phyloP scores from a whole-genome alignment of 2,113 vertebrate genomes.

The Proterorhinus semilunaris region DNA sequence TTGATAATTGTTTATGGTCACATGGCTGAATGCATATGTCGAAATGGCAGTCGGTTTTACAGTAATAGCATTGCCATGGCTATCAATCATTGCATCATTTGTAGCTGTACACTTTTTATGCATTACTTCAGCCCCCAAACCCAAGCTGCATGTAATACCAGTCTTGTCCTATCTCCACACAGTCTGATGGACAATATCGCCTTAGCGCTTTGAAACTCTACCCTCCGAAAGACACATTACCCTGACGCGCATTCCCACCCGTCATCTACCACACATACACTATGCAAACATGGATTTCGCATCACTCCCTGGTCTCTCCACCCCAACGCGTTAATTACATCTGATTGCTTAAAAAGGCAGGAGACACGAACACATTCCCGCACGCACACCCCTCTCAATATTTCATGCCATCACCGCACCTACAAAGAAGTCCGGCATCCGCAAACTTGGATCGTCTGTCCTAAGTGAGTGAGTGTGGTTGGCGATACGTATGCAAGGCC shows the following conservation, averaged over 20 bases:
- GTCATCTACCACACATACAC: neutral
- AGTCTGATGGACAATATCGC: neutral
- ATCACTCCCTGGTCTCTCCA: conserved; percentile 10
- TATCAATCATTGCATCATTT: too few species aligned
- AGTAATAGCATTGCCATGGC: too few species aligned
- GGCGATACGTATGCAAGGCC: conserved; percentile 59
- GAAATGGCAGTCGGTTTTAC: too few species aligned
- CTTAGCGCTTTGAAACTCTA: neutral
- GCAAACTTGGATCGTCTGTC: conserved; percentile 72
- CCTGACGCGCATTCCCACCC: conserved; percentile 11
- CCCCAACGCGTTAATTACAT: conserved; percentile 77
- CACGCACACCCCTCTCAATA: conserved; percentile 76
- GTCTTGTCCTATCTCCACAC: neutral
- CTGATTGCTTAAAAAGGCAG: conserved; percentile 82
- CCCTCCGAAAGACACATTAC: conserved; percentile 6
- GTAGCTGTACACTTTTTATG: too few species aligned
- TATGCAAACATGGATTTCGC: conserved; percentile 34
- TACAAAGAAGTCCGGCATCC: conserved; percentile 67
- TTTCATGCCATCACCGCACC: conserved; percentile 70
- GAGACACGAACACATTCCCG: conserved; percentile 79
- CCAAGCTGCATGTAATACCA: neutral
- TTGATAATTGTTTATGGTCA: too few species aligned
- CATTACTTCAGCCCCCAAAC: neutral
- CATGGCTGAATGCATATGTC: too few species aligned
- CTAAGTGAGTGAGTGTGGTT: conserved; percentile 72